phyloP scores from a whole-genome alignment of 2,113 vertebrate species.

The Vicugna pacos region DNA sequence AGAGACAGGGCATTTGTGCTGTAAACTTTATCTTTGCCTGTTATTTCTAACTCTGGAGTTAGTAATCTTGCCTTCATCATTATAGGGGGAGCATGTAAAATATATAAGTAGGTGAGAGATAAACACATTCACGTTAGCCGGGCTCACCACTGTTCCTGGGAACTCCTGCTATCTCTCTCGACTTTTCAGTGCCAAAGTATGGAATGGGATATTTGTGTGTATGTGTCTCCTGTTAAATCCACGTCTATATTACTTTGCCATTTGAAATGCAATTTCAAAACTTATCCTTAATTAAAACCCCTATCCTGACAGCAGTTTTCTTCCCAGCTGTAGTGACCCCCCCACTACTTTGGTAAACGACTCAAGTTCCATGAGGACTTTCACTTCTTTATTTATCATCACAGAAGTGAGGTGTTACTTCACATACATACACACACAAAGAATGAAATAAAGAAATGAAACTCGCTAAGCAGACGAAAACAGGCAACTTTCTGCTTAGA shows the following conservation, averaged over 20 bases:
- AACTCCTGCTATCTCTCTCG: conserved; percentile 74
- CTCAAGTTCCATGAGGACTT: conserved; percentile 90
- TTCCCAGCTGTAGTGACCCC: conserved; percentile 67
- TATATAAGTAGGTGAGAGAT: conserved; percentile 73
- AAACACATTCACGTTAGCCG: conserved; percentile 70
- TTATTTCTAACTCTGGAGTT: conserved; percentile 76
- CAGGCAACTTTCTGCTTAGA: conserved; percentile 88
- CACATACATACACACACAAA: conserved; percentile 84
- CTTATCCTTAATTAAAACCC: conserved; percentile 82
- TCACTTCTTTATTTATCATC: conserved; percentile 91
- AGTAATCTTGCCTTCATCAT: conserved; percentile 76
- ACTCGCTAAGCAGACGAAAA: conserved; percentile 87
- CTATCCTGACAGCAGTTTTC: conserved; percentile 71
- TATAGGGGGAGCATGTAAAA: conserved; percentile 66
- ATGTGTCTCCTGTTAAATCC: conserved; percentile 65
- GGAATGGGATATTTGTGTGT: conserved; percentile 62
- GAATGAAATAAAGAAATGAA: conserved; percentile 92
- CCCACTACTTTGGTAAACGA: conserved; percentile 83
- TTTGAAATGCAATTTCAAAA: conserved; percentile 80
- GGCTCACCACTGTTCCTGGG: conserved; percentile 67
- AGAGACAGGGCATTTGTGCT: conserved; percentile 75
- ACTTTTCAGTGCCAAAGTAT: conserved; percentile 81
- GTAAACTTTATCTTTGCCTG: conserved; percentile 84
- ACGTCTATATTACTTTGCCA: conserved; percentile 68
- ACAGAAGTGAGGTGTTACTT: conserved; percentile 89